Base-by-base conservation (phyloP, 1,140 invertebrate species). In the Diorhabda elongata region DNA sequence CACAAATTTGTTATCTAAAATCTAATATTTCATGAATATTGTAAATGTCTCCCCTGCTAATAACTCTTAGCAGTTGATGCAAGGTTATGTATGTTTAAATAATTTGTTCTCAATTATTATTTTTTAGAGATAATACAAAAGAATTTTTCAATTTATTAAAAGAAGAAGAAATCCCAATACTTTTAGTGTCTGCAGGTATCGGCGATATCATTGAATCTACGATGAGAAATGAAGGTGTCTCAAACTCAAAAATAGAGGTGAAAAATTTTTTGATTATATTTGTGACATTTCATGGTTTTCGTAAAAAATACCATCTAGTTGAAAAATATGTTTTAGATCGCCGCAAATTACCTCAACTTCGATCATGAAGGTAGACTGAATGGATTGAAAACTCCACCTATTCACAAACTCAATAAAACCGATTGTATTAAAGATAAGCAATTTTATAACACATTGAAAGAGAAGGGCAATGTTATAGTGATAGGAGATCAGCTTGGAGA, bases 161-260 rank as follows among this genome's bases (percentile, higher is more conserved):
- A 47, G 74, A 78, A 3, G 77, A 86, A 3, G 80, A 88, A 61
- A 89, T 98, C 41, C 96, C 96, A 0, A 83, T 97, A 9, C 79
- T 98, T 44, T 91, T 98, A 43, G 97, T 98, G 81, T 97, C 95
- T 44, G 96, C 96, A 44, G 96, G 97, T 1, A 85, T 98, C 42
- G 96, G 96, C 0, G 90, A 96, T 77, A 85, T 92, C 5, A 90
- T 97, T 0, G 83, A 90, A 11, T 87, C 90, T 58, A 85, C 94
- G 6, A 82, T 98, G 6, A 83, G 47, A n/a, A 4, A 3, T 52
- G 6, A 6, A n/a, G 47, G 47, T 8, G n/a, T 52, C n/a, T 8
- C 2, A 8, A n/a, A n/a, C n/a, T 52, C 47, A 52, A 52, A 52
- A 8, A 4, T 52, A 52, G 47, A 52, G 47, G 47, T 52, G 9